phyloP scores from a whole-genome alignment of 2,113 vertebrate species.

The Myanophis thanlyinensis region DNA sequence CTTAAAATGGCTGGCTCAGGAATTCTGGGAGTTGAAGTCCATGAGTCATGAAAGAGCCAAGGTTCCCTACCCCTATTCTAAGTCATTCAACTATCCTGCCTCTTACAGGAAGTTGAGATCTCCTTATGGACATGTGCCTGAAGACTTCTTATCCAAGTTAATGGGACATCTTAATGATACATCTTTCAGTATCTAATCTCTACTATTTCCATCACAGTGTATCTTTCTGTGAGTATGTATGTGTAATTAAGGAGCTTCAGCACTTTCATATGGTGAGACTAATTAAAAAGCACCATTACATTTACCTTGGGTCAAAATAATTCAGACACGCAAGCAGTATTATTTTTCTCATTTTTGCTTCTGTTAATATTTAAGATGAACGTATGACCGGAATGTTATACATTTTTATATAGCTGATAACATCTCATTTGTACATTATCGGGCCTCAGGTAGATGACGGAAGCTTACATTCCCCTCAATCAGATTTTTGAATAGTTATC shows the following conservation, averaged over 20 bases:
- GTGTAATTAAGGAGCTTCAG: background rate
- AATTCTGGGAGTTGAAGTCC: no score
- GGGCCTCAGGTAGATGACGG: background rate
- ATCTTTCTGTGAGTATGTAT: background rate
- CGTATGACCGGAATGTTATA: slow-evolving; percentile 7
- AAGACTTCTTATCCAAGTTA: background rate
- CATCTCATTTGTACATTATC: slow-evolving; percentile 5
- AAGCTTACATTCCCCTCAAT: background rate
- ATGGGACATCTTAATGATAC: background rate
- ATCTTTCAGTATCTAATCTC: background rate
- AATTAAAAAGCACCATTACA: background rate
- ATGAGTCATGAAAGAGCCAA: no score
- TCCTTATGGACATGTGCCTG: background rate
- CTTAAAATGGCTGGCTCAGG: no score
- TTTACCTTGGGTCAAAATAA: background rate
- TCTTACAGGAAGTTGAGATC: background rate
- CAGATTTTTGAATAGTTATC: background rate
- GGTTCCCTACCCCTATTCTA: no score
- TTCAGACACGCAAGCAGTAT: background rate
- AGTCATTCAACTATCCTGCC: background rate
- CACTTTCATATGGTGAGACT: background rate
- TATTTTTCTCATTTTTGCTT: background rate
- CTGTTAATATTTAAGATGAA: slow-evolving; percentile 29
- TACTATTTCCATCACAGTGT: background rate
- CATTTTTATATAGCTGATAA: background rate